Base-by-base conservation (phyloP, 2,888 invertebrate species). In the Clistopyga incitator region DNA sequence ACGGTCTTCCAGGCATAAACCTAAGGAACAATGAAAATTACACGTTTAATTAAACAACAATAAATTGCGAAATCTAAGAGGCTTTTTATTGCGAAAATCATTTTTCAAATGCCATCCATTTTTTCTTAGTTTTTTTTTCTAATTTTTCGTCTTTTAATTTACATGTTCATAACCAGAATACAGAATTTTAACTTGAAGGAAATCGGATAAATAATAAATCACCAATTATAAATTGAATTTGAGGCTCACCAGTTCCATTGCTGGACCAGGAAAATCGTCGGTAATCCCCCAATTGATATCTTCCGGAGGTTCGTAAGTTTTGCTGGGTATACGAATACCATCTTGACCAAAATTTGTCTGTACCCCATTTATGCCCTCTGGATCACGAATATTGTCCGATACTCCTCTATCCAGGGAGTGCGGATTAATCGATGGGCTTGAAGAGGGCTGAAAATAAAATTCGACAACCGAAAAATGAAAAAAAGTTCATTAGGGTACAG, bases 1-100 rank as follows among this genome's bases (percentile, higher is more conserved):
- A 97, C 92, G 47, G 94, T 94, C 84, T 95, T 96, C 97, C 97
- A 97, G 81, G 96, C 95, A 91, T 96, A 97, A 25, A 96, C 94
- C 29, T 94, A 84, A 50, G 88, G 6, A 6, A 67, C 75, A 59
- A 54, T 23, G 34, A 84, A 50, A 87, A 78, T 42, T 76, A 78
- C 83, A 29, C 1, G 61, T 20, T 75, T 6, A 25, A 59, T 67
- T 56, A 47, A 72, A 68, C 74, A 52, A 61, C 42, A 20, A 18
- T 59, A 67, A 38, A 42, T 56, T 23, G 11, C 11, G 1, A 42
- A 50, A n/a, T 50, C 10, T 2, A 38, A 38, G 38, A 38, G 10
- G 10, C 38, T 4, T 38, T 38, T 10, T 38, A 38, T 38, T 38
- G 4, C 6, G 6, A 38, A 10, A 38, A 38, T 8, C 0, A 38